Evolutionary conservation across 2,113 vertebrate genomes (phyloP).

Genomic region (Oplegnathus fasciatus): DNA sequence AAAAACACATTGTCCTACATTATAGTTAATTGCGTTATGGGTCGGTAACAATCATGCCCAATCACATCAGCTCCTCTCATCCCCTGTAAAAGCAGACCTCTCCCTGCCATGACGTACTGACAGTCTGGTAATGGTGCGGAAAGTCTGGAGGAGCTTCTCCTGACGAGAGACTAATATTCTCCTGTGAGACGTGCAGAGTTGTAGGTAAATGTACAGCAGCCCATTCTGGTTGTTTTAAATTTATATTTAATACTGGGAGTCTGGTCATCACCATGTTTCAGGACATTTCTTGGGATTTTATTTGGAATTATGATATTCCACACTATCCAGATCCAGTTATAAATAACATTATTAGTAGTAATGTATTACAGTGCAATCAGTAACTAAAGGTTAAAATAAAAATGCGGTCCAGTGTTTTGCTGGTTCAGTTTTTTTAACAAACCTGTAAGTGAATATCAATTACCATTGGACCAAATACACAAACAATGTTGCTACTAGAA

Average conservation of each 20-base stretch:
- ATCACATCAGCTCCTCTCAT: slow-evolving; percentile 18
- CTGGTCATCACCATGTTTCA: not conserved
- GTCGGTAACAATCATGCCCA: slow-evolving; percentile 6
- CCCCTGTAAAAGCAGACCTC: slow-evolving; percentile 6
- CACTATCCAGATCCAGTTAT: too few relatives aligned
- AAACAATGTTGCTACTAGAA: not conserved
- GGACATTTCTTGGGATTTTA: not conserved
- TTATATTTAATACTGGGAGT: not conserved
- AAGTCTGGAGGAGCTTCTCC: slow-evolving; percentile 21
- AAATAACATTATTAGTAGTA: not conserved
- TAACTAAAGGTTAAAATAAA: not conserved
- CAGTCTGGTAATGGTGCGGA: not conserved
- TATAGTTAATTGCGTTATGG: slow-evolving; percentile 8
- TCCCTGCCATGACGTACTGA: not conserved
- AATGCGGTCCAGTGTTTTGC: not conserved
- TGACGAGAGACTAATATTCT: not conserved
- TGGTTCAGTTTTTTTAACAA: not conserved
- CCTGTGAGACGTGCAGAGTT: slow-evolving; percentile 17
- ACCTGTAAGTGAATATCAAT: not conserved
- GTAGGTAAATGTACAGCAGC: not conserved
- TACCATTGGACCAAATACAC: not conserved
- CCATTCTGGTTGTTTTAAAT: not conserved
- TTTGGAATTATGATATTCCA: slow-evolving; percentile 8
- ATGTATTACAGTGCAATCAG: not conserved
- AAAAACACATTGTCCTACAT: slow-evolving; percentile 16